A percentile compares a stretch with the other conserved stretches of the same genome.
Conservation (phyloP, 2,113 vertebrate species). For the Hepsetus odoe region DNA sequence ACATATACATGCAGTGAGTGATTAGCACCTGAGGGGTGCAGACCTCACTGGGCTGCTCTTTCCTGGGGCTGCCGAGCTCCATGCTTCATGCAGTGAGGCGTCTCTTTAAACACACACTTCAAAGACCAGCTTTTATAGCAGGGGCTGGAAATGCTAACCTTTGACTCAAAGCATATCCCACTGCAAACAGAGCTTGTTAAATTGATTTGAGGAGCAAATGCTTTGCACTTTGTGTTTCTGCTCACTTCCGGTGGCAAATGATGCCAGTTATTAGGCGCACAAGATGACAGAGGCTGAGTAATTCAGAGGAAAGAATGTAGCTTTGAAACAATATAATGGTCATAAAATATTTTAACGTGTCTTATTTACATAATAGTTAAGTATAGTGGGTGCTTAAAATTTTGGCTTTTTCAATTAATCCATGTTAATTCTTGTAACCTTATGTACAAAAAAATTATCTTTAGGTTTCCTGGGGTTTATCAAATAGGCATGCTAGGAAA, state of each 20-base stretch:
- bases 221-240: not conserved
- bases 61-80: conserved; percentile 5
- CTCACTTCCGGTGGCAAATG: not conserved
- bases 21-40: conserved; percentile 34
- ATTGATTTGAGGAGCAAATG: conserved; percentile 20
- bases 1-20: conserved; percentile 22
- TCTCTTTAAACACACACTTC: conserved; percentile 50
- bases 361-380: not conserved
- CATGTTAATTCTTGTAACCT: no score
- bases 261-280: not conserved
- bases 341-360: not conserved
- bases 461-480: no score
- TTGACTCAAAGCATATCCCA: conserved; percentile 44
- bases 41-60: conserved; percentile 28
- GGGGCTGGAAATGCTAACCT: conserved; percentile 48
- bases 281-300: not conserved
- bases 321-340: not conserved
- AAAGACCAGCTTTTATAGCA: conserved; percentile 46
- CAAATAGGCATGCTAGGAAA: no score
- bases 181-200: conserved; percentile 37
- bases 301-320: not conserved
- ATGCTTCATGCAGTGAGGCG: conserved; percentile 36
- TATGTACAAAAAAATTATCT: no score
- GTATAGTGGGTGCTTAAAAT: no score
- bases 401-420: no score